phyloP scores from a whole-genome alignment of 2,797 vertebrate species.

The Lepilemur ruficaudatus region DNA sequence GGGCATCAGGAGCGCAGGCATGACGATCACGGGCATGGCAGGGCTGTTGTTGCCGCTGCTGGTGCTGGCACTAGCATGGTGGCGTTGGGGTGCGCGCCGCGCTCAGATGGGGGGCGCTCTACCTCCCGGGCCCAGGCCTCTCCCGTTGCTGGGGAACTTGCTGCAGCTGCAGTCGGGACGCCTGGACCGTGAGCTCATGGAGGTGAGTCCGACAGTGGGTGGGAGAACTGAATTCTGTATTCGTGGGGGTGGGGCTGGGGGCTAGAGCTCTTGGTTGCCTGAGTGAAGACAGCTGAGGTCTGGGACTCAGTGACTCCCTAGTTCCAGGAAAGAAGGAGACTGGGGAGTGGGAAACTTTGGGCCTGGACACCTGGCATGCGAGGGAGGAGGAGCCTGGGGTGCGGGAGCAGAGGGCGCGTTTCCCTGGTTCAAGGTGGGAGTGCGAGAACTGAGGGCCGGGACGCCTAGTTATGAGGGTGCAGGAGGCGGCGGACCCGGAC shows the following conservation, averaged over 20 bases:
- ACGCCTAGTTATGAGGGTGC: background rate
- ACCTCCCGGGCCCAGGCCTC: background rate
- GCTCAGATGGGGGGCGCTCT: background rate
- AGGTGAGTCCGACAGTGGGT: background rate
- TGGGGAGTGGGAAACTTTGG: background rate
- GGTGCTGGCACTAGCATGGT: background rate
- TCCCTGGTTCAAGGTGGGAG: background rate
- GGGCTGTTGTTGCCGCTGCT: background rate
- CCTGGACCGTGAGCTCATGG: background rate
- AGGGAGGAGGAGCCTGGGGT: background rate
- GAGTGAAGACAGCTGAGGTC: background rate
- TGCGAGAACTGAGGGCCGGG: background rate
- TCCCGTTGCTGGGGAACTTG: constrained; percentile 14
- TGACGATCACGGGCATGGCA: background rate
- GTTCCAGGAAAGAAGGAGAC: background rate
- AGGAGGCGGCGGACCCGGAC: background rate
- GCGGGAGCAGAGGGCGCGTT: background rate
- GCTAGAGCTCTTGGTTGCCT: background rate
- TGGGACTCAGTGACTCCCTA: accelerated
- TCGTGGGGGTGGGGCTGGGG: background rate
- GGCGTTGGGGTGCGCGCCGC: accelerated
- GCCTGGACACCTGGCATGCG: background rate
- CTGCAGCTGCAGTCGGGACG: background rate
- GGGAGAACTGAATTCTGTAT: background rate
- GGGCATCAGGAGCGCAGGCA: background rate